Base-by-base conservation (phyloP, 2,888 invertebrate species). In the Luperina nickerlii region DNA sequence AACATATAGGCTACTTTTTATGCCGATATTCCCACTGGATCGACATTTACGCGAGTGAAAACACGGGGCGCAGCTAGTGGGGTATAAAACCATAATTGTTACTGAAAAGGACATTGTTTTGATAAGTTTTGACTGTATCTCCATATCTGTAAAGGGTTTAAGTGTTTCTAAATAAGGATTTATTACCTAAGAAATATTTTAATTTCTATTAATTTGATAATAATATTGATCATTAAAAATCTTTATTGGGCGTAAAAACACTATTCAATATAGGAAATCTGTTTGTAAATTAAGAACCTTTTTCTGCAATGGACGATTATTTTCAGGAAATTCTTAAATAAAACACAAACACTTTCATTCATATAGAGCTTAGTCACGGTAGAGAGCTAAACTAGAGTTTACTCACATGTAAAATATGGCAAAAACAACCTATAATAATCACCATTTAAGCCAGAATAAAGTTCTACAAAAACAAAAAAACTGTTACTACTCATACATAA, bases 401-500 rank as follows among this genome's bases (percentile, higher is more conserved):
- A 20, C 18, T n/a, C 42, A 51, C 42, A 24, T 70, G 63, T 65
- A 27, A 9, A 73, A 70, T 57, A 77, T 76, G 57, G 45, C 57
- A 67, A 62, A 62, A 70, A 72, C 60, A 65, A 18, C 42, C 57
- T 4, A 32, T 67, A 66, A 27, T 67, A 66, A 71, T 66, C 76
- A 75, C 63, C 62, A 62, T 76, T 45, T 70, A 63, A 51, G 45
- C 70, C 18, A 72, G 57, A 76, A 78, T 66, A 62, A 82, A 74
- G n/a, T 38, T 63, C 42, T 62, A 65, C 79, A 70, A 75, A 78
- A 74, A 45, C 48, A 69, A 73, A 80, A 83, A 75, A 51, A 32
- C 54, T 51, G 73, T 78, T 76, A n/a, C 71, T 76, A 74, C 18
- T n/a, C 66, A 51, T 63, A 27, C 42, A 82, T 42, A 71, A 84